These are phyloP conservation scores for Bombus sylvicola DNA, from an alignment of 1,140 invertebrate species.

Conservation along the genomic window DNA sequence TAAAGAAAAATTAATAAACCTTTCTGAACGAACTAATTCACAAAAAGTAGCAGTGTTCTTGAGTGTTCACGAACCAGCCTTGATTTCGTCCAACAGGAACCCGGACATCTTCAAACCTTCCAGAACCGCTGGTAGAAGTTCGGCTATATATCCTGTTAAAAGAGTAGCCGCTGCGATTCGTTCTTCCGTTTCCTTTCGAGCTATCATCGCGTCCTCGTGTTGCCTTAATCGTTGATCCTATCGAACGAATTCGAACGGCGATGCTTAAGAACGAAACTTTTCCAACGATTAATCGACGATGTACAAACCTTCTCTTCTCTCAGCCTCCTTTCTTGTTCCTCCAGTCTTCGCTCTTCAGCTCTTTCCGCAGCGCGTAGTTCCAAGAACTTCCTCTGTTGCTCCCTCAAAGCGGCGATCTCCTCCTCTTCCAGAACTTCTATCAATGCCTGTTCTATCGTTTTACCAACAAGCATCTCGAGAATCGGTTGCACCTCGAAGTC, in stretches of 20 bases:
- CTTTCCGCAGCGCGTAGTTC: slow-evolving; percentile 91
- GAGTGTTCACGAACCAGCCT: slow-evolving; percentile 83
- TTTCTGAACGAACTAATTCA: slow-evolving; percentile 53
- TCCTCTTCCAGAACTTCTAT: slow-evolving; percentile 92
- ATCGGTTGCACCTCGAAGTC: slow-evolving; percentile 94
- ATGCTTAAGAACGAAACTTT: neutral
- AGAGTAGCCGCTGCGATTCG: slow-evolving; percentile 91
- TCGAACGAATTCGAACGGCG: neutral
- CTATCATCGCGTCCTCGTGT: slow-evolving; percentile 83
- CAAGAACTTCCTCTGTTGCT: slow-evolving; percentile 90
- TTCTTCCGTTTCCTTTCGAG: slow-evolving; percentile 89
- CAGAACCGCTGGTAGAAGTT: slow-evolving; percentile 92
- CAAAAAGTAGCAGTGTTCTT: slow-evolving; percentile 59
- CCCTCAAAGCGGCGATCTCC: slow-evolving; percentile 87
- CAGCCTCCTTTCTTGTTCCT: slow-evolving; percentile 88
- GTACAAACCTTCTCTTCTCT: slow-evolving; percentile 84
- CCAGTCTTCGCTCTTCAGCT: slow-evolving; percentile 89
- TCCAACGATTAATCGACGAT: neutral
- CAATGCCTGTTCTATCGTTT: slow-evolving; percentile 93
- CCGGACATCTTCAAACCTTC: slow-evolving; percentile 90
- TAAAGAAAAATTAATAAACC: slow-evolving; percentile 55
- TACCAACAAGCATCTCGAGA: slow-evolving; percentile 93
- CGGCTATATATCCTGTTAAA: slow-evolving; percentile 92
- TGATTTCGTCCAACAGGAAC: slow-evolving; percentile 88
- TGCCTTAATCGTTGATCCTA: slow-evolving; percentile 84